phyloP scores from a whole-genome alignment of 37 sponge, comb jelly and placozoan species.

The Tethya wilhelma region DNA sequence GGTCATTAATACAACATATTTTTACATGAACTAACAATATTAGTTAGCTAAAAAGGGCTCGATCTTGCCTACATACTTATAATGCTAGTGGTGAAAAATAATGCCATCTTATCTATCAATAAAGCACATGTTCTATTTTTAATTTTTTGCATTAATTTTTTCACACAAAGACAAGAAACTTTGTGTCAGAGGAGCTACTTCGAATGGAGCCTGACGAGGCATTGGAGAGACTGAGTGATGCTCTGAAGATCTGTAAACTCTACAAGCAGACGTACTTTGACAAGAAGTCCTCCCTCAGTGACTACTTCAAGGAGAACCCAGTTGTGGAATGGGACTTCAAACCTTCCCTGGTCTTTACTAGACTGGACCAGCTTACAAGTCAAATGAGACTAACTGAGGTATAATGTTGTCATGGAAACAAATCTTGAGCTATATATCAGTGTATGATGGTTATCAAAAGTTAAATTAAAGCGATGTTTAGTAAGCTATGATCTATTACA shows the following conservation, averaged over 20 bases:
- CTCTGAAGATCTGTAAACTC: constrained; percentile 63
- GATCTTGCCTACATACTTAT: too few relatives aligned
- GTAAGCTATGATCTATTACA: too few relatives aligned
- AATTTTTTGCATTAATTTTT: not conserved
- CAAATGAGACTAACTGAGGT: constrained; percentile 75
- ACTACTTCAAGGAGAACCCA: constrained; percentile 85
- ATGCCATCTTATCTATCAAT: too few relatives aligned
- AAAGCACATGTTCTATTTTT: too few relatives aligned
- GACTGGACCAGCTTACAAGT: constrained; percentile 70
- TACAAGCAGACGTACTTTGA: constrained; percentile 62
- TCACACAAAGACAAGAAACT: constrained; percentile 55
- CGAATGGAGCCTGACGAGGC: constrained; percentile 93
- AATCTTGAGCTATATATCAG: too few relatives aligned
- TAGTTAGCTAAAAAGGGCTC: too few relatives aligned
- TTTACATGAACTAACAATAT: too few relatives aligned
- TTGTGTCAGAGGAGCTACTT: constrained; percentile 89
- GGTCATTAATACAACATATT: too few relatives aligned
- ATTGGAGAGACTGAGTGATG: constrained; percentile 75
- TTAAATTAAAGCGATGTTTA: too few relatives aligned
- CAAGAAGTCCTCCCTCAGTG: constrained; percentile 48
- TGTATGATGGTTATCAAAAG: too few relatives aligned
- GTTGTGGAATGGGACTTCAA: constrained; percentile 87
- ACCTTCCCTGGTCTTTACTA: constrained; percentile 68
- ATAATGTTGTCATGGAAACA: too few relatives aligned
- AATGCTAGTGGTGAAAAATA: too few relatives aligned